Conservation (phyloP, 2,797 vertebrate genomes). For the Vireo griseus region DNA sequence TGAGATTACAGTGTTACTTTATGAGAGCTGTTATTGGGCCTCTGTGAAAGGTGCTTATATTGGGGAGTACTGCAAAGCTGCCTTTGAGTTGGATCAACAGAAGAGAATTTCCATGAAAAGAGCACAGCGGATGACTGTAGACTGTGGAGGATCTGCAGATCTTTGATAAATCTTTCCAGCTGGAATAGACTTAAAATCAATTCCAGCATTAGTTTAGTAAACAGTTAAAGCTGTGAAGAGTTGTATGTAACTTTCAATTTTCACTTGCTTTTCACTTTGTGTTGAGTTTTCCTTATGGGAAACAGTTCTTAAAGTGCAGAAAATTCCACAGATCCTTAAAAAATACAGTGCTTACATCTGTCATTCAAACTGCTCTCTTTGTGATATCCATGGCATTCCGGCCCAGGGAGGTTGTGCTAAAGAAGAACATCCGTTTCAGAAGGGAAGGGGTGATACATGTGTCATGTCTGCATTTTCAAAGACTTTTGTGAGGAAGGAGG, state of each 20-base stretch:
- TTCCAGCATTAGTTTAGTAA: background rate
- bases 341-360: background rate
- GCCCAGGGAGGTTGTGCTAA: background rate
- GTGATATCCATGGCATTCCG: background rate
- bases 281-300: background rate
- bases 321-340: background rate
- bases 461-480: background rate
- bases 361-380: background rate
- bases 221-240: background rate
- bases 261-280: constrained; percentile 1
- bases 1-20: background rate
- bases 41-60: background rate
- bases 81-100: background rate
- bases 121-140: background rate
- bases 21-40: background rate
- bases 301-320: background rate
- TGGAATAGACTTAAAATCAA: background rate
- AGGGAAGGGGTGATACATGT: background rate
- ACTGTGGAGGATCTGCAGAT: background rate
- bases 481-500: background rate
- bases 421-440: background rate
- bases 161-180: background rate
- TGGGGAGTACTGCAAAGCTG: background rate
- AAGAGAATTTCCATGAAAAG: background rate
- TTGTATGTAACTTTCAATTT: background rate